Evolutionary conservation across 2,888 invertebrate genomes (phyloP), one percentile per base, ranked within the genome.

Genomic region (Pediacus dermestoides): DNA sequence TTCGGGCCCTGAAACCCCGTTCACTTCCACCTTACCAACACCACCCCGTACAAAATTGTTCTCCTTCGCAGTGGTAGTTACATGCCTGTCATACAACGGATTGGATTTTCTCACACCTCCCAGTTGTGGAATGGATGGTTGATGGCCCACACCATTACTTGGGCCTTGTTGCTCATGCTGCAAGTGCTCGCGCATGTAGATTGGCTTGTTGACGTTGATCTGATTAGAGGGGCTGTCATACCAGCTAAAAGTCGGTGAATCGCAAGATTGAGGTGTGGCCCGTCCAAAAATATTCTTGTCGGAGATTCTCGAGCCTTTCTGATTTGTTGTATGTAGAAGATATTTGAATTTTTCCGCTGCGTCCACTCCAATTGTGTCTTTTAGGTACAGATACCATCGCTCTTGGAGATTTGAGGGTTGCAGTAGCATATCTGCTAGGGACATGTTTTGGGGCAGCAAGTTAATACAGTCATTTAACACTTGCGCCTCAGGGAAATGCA

Each of bases 281-380:
- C 33, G 15, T 31, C 50, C 48, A 26, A 61, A 58, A 3, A 58
- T 46, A 25, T 53, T 50, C 14, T 50, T 50, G 14, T 60, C 30
- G 51, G 37, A 23, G 3, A 55, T 40, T 18, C 58, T 52, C 1
- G 51, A 46, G 4, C 55, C 58, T 37, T 59, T 59, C 37, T 59
- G 61, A 53, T 51, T 59, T 33, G 55, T 57, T 3, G 61, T 58
- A 25, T 59, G 57, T 23, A 66, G 57, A 2, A 66, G 56, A 39
- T 66, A 65, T 48, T 66, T 71, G 50, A 75, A 78, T 56, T 75
- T 76, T 45, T 73, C 74, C 1, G 78, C 78, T 2, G 75, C 74
- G 34, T 77, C 77, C 22, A 72, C 64, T 0, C 78, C 78, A 33
- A 73, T 70, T 1, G 70, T 70, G 39, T 76, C 75, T 16, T 74